Base-by-base conservation (phyloP, 2,888 invertebrate species). In the Sclerodermus sp. region DNA sequence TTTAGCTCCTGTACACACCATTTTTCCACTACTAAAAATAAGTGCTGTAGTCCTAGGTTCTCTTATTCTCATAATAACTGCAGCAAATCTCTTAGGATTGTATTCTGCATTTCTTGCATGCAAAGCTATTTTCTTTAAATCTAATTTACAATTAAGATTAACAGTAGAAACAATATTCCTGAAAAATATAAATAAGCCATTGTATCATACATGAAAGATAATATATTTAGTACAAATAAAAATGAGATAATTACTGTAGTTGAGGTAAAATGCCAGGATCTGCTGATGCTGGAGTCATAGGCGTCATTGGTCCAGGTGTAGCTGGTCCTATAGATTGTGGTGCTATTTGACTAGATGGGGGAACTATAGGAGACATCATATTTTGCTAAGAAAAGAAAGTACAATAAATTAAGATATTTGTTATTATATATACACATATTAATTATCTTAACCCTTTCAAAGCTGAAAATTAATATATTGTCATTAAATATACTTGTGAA, bases 91-190 rank as follows among this genome's bases (percentile, higher is more conserved):
- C 80, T 98, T 98, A 8, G 98, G 98, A 79, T 99, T 99, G 76
- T 98, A 99, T 79, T 99, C 98, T 1, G 98, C 98, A 82, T 99
- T 99, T 76, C 98, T 87, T 0, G 98, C 97, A 77, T 96, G 96
- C 1, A 98, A 81, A 0, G 98, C 97, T 66, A 99, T 99, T 80
- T 93, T 94, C 74, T 98, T 97, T 54, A 99, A 82, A 74, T 99
- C 97, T 61, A 98, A 80, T 79, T 93, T 94, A 77, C 96, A 96
- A 68, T 90, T 92, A 45, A 99, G 81, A 79, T 96, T 98, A 0
- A 99, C 97, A 4, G 98, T 99, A 41, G 97, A 96, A 0, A 99
- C 98, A 70, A 99, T 98, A 74, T 98, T 99, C 75, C 95, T 95
- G 79, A 51, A 53, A 29, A 13, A 40, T 32, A 47, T 13, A 29